Base-by-base conservation (phyloP, 2,113 vertebrate genomes). In the Ochotona princeps region DNA sequence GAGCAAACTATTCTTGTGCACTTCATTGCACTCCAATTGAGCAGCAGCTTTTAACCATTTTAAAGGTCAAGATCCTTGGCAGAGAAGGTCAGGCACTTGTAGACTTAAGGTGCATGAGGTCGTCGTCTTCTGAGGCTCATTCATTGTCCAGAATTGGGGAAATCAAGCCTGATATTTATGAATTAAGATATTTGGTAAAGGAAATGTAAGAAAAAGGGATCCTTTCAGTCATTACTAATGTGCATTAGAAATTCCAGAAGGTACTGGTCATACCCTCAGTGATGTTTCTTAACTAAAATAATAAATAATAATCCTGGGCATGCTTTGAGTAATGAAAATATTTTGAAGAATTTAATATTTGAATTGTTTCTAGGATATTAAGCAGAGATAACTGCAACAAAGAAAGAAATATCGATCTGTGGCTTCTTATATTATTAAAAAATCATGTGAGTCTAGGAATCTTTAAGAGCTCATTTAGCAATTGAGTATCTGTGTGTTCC, bases 161-260 rank as follows among this genome's bases (percentile, higher is more conserved):
- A 92, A 75, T 82, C 78, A 69, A 13, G 23, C 26, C 60, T 15
- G 5, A 49, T 95, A 92, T 10, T 32, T 85, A n/a, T 87, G 90
- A 11, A 32, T 18, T 63, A 4, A 79, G n/a, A 75, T n/a, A 72
- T 78, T 67, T 80, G 26, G 13, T 30, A 47, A 89, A 13, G 1
- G 49, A 89, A 76, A 32, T 47, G 25, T 57, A 63, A 79, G 60
- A 91, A 30, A 83, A 12, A 76, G 5, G 75, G 80, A 8, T 3
- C n/a, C n/a, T 61, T 14, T 2, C 18, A 54, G 28, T 63, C n/a
- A 86, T 61, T 86, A 89, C 28, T 83, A 23, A 63, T 15, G 25
- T 73, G 20, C 13, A 8, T 63, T 81, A 49, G 67, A 35, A 57
- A 80, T 75, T 57, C 54, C 66, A 75, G 44, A 66, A 65, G 30